Percentiles rank a stretch among this genome's conserved stretches.
Conservation (phyloP, 2,797 vertebrate species). For the Thripadectes ignobilis region DNA sequence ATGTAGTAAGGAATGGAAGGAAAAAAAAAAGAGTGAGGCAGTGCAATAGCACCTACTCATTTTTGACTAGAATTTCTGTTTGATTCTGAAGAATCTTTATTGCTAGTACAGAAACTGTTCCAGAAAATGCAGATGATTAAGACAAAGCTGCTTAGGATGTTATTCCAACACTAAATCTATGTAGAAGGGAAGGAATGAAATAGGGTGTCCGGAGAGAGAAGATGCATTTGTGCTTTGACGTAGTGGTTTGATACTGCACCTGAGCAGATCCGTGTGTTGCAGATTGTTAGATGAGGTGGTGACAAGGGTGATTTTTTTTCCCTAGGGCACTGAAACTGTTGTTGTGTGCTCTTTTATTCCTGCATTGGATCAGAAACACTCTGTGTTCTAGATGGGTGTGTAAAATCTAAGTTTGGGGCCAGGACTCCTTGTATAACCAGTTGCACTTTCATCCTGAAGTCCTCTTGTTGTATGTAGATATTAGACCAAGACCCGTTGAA, state of each 20-base stretch:
- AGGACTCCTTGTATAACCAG: not conserved
- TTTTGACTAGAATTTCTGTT: not conserved
- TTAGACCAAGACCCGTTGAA: not conserved
- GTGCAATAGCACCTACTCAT: not conserved
- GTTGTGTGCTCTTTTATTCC: not conserved
- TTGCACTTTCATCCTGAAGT: not conserved
- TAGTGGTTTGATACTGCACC: not conserved
- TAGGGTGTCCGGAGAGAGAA: not conserved
- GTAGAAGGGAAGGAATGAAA: not conserved
- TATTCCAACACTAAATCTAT: not conserved
- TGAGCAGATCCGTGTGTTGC: rapidly evolving
- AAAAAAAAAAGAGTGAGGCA: not conserved
- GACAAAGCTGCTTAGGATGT: not conserved
- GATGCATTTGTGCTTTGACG: not conserved
- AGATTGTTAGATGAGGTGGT: not conserved
- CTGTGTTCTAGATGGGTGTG: not conserved
- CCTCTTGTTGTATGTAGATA: not conserved
- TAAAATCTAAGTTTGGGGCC: not conserved
- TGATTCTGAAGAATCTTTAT: not conserved
- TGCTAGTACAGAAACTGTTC: not conserved
- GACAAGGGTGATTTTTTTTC: not conserved
- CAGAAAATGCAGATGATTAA: not conserved
- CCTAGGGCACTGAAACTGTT: not conserved
- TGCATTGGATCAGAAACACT: not conserved
- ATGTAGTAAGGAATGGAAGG: not conserved